Evolutionary conservation across 2,888 invertebrate genomes (phyloP).

Genomic region (Erannis defoliaria): DNA sequence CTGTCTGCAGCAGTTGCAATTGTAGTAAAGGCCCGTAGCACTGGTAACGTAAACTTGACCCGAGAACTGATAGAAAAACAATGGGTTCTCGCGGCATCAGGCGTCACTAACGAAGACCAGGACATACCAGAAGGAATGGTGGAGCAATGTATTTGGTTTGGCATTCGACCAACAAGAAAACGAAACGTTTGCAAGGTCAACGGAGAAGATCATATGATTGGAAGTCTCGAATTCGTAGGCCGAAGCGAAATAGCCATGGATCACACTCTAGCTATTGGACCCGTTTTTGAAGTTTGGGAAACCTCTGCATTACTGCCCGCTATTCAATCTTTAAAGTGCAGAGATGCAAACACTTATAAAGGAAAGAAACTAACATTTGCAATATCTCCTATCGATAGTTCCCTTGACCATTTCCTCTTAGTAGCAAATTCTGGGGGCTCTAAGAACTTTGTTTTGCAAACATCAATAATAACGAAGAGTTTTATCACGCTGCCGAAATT

Average conservation of each 20-base stretch:
- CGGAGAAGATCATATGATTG: background rate
- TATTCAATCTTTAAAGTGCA: constrained; percentile 3
- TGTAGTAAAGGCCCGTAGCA: background rate
- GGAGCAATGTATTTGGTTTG: constrained; percentile 4
- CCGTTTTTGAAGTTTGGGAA: background rate
- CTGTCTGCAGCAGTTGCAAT: background rate
- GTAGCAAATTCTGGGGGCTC: constrained; percentile 2
- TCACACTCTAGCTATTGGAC: background rate
- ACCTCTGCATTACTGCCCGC: background rate
- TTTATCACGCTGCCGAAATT: background rate
- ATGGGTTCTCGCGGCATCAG: constrained; percentile 3
- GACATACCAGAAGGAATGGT: background rate
- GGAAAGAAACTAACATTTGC: background rate
- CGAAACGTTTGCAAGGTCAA: constrained; percentile 2
- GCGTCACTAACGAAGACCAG: background rate
- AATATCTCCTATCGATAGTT: constrained; percentile 1
- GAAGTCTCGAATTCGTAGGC: background rate
- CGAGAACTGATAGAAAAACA: background rate
- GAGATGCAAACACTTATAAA: background rate
- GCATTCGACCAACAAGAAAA: background rate
- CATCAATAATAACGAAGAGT: constrained; percentile 9
- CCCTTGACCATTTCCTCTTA: constrained; percentile 4
- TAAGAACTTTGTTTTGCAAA: constrained; percentile 1
- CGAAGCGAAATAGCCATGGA: background rate
- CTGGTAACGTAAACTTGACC: background rate